Base-by-base conservation (phyloP, 2,797 vertebrate genomes). In the Mormyrops boulengeri region DNA sequence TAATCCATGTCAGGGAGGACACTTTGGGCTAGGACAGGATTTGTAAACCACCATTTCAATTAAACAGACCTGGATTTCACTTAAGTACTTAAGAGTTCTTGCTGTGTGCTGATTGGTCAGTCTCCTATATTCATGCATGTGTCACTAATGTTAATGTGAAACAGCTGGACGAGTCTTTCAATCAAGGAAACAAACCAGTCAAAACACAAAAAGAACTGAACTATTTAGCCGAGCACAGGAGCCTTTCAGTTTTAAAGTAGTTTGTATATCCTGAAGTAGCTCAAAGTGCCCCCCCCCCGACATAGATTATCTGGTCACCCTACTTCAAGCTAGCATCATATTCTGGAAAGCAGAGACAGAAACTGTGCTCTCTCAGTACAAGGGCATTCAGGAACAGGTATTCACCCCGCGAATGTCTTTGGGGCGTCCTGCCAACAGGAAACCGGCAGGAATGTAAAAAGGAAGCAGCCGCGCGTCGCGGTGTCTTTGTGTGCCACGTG, bases 351-450 rank as follows among this genome's bases (percentile, higher is more conserved):
- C 19, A 30, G 85, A 85, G 41, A 52, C 82, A 85, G 47, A 12
- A 77, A 66, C 2, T 26, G 62, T 0, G 11, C 26, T 30, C 60
- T 1, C 22, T 11, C 62, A 66, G 62, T 30, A 26, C 62, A 66
- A 50, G 84, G 82, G 57, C 52, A 88, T 22, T 49, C 52, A 44
- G 52, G 66, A 22, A 60, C 44, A 22, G 30, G 66, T 91, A 91
- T 82, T 85, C 88, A 88, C 41, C 77, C 84, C 88, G 90, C 60
- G 90, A 30, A 89, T 19, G 80, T 92, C 85, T 62, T 86, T 89
- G 91, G 90, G 90, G 90, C 88, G 22, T 41, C 50, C 89, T 89
- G 89, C 89, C 88, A 73, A 82, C 22, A 2, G 8, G 86, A 90
- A 88, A 89, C 89, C 88, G 90, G 69, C 89, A 87, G 62, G 6